Evolutionary conservation across 2,888 invertebrate genomes (phyloP), one percentile per base, ranked within the genome.

Genomic region (Platycheirus albimanus): DNA sequence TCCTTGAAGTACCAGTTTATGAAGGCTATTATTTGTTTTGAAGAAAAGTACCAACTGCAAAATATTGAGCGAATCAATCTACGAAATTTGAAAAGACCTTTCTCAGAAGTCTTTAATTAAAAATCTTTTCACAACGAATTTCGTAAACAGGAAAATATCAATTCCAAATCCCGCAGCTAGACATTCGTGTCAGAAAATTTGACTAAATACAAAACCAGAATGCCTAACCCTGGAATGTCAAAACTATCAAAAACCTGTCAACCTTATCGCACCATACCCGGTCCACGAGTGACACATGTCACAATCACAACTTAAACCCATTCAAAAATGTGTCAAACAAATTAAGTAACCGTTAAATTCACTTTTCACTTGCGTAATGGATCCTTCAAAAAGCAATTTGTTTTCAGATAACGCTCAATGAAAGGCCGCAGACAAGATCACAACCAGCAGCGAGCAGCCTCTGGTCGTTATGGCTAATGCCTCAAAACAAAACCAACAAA

Each of bases 351-450:
- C 56, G 56, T 66, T 41, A 75, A 75, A 75, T 51, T 64, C 19
- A 64, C 47, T 45, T 64, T 56, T 33, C 56, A 15, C 17, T 36
- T n/a, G 45, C 69, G 63, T 69, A 80, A 74, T 47, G n/a, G 17
- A 54, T 69, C 75, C 56, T 64, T 64, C 58, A 69, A 51, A 63
- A 67, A 69, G 43, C 63, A 56, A 80, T 75, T 75, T 63, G 52
- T 54, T 54, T 49, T 33, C 36, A 17, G 49, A 58, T 47, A 70
- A 66, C 45, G 49, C 36, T 61, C 61, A 64, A 69, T 54, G 24
- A 47, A 8, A 45, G 43, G 28, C 49, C 67, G 51, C 24, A 45
- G 45, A 67, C 54, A 30, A 56, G 33, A 36, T 38, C 28, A 36
- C 47, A n/a, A 24, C 28, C 36, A 47, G 33, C 41, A 47, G 33